phyloP scores from a whole-genome alignment of 2,113 vertebrate genomes.

The Sphyrna mokarran region DNA sequence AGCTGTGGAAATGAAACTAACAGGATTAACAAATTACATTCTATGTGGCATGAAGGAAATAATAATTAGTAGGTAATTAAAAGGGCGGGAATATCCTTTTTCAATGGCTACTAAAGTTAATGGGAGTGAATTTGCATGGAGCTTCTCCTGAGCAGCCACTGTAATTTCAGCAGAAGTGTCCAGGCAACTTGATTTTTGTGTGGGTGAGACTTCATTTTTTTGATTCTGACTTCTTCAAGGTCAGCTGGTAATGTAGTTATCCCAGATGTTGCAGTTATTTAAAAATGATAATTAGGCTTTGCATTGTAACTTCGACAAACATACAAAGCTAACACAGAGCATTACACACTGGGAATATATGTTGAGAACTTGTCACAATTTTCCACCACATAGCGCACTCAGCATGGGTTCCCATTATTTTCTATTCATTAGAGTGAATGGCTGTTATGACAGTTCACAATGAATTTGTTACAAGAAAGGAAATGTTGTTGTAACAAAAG shows the following conservation, averaged over 20 bases:
- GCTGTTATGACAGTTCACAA: neutral
- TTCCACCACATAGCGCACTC: no score
- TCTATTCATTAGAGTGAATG: neutral
- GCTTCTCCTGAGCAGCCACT: neutral
- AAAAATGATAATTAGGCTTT: neutral
- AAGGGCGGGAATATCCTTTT: neutral
- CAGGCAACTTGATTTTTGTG: neutral
- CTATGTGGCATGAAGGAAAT: neutral
- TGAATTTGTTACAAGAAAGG: neutral
- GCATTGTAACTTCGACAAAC: neutral
- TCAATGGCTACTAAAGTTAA: neutral
- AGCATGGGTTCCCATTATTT: neutral
- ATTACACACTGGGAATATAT: neutral
- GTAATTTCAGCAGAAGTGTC: neutral
- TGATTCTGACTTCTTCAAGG: neutral
- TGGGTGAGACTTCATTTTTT: neutral
- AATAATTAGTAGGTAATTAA: neutral
- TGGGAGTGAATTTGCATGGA: neutral
- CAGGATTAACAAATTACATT: neutral
- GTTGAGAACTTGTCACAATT: neutral
- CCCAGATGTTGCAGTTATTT: neutral
- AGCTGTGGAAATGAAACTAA: neutral
- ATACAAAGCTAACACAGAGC: neutral
- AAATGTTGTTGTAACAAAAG: neutral
- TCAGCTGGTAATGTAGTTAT: neutral